Percentiles rank a stretch among this genome's conserved stretches.
phyloP scores from a whole-genome alignment of 30 jellyfish, hydroid and myxozoan genomes.

The Turritopsis dohrnii region DNA sequence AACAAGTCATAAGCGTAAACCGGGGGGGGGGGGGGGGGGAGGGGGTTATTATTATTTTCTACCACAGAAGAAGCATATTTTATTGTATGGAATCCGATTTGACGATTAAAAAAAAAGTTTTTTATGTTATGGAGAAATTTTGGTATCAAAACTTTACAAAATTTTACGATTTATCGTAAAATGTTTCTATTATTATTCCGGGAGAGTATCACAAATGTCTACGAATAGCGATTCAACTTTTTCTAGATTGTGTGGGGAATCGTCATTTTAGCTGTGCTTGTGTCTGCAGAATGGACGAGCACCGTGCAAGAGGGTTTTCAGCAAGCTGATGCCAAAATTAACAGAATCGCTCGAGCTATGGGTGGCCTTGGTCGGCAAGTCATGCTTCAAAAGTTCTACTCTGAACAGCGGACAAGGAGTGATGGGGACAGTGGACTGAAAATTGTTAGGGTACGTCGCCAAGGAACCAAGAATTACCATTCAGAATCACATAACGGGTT shows the following conservation, averaged over 20 bases:
- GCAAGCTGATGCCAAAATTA: conserved; percentile 8
- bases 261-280: background rate
- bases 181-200: background rate
- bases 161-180: too few relatives aligned
- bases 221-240: background rate
- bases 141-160: too few relatives aligned
- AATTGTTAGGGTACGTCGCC: background rate
- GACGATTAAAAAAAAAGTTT: too few relatives aligned
- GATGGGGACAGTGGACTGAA: conserved; percentile 77
- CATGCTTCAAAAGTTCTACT: conserved; percentile 78
- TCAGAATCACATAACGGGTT: conserved; percentile 38
- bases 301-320: background rate
- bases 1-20: too few relatives aligned
- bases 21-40: too few relatives aligned
- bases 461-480: conserved; percentile 21
- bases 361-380: conserved; percentile 53
- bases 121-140: background rate
- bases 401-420: conserved; percentile 68
- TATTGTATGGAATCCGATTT: too few relatives aligned
- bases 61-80: too few relatives aligned
- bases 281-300: conserved; percentile 7
- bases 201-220: background rate
- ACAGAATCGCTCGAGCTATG: background rate
- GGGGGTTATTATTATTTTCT: too few relatives aligned
- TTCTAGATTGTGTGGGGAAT: background rate